Evolutionary conservation across 2,888 invertebrate genomes (phyloP).

Genomic region (Coelopa pilipes): DNA sequence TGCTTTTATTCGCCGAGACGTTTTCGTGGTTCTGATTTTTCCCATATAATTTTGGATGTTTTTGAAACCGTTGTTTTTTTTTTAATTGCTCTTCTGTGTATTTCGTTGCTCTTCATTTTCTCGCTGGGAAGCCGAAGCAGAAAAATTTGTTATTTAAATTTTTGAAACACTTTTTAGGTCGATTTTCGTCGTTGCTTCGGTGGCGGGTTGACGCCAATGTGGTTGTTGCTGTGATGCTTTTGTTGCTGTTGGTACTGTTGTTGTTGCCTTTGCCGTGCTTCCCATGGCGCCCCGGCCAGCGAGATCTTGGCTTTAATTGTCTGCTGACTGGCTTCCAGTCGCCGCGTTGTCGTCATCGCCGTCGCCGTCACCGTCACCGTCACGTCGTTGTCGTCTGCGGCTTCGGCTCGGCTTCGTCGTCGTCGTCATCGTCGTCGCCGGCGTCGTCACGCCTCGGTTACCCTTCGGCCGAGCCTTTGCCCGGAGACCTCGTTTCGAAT

Average conservation of each 20-base stretch:
- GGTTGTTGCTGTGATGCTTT: too few relatives aligned
- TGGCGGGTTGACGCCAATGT: background rate
- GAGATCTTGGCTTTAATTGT: constrained; percentile 25
- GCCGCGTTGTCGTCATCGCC: background rate
- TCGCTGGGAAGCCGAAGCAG: too few relatives aligned
- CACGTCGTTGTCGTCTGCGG: too few relatives aligned
- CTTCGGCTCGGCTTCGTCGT: too few relatives aligned
- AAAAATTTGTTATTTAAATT: constrained; percentile 6
- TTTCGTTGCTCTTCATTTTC: too few relatives aligned
- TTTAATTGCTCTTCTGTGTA: too few relatives aligned
- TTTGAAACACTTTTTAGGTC: background rate
- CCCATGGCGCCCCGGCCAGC: background rate
- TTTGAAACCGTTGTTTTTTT: too few relatives aligned
- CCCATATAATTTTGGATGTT: background rate
- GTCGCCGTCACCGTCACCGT: too few relatives aligned
- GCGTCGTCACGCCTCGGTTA: constrained; percentile 28
- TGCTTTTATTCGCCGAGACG: background rate
- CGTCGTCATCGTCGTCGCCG: too few relatives aligned
- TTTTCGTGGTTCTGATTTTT: background rate
- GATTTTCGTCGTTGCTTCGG: too few relatives aligned
- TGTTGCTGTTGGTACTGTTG: background rate
- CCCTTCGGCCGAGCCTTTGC: constrained; percentile 7
- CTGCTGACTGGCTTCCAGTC: constrained; percentile 24
- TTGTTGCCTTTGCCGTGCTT: background rate
- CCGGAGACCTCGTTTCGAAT: constrained; percentile 26